Evolutionary conservation across 2,797 vertebrate species (phyloP).

Genomic region (Labroides dimidiatus): DNA sequence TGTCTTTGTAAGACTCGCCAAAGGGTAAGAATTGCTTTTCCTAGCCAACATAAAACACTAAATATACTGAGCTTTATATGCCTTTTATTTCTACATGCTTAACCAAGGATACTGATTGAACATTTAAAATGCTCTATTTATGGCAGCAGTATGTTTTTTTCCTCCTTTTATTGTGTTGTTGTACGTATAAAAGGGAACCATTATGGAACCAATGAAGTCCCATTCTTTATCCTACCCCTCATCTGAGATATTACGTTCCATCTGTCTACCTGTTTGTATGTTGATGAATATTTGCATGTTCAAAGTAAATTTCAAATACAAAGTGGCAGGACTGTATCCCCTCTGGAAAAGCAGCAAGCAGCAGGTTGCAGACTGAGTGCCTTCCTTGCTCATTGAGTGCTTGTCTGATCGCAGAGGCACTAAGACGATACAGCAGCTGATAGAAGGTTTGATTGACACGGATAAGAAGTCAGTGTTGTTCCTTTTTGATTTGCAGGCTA

Average conservation of each 20-base stretch:
- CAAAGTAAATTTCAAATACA: neutral
- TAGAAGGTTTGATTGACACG: conserved; percentile 26
- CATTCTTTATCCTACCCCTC: too few relatives aligned
- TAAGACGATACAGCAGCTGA: conserved; percentile 24
- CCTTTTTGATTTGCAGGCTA: conserved; percentile 8
- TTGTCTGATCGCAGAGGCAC: conserved; percentile 20
- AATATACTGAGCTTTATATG: neutral
- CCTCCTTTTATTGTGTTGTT: too few relatives aligned
- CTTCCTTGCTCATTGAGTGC: conserved; percentile 2
- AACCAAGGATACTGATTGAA: too few relatives aligned
- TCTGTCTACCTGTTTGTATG: neutral
- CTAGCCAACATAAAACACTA: neutral
- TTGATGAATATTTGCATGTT: too few relatives aligned
- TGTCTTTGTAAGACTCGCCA: neutral
- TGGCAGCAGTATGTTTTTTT: too few relatives aligned
- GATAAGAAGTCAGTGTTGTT: conserved; percentile 12
- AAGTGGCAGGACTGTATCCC: neutral
- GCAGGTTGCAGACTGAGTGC: conserved; percentile 14
- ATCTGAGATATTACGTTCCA: too few relatives aligned
- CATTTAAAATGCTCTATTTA: too few relatives aligned
- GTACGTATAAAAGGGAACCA: too few relatives aligned
- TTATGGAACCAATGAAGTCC: too few relatives aligned
- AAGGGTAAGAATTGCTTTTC: neutral
- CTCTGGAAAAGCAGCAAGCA: neutral
- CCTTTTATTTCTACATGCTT: neutral